Base-by-base conservation (phyloP, 1,140 invertebrate genomes). In the Varroa destructor region DNA sequence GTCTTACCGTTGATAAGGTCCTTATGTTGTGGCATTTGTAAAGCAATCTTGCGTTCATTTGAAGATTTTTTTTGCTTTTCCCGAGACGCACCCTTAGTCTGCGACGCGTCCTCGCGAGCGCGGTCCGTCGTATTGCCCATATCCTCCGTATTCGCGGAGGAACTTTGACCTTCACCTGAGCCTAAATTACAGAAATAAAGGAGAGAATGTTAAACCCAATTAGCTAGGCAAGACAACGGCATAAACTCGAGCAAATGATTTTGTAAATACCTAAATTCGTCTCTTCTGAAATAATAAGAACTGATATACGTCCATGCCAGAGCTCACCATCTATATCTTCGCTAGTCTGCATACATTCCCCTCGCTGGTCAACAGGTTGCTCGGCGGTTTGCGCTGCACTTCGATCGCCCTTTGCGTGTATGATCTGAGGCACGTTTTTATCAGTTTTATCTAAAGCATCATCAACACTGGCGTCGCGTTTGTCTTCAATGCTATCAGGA, bases 381-480 rank as follows among this genome's bases (percentile, higher is more conserved):
- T 78, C 75, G 25, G 74, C 77, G 6, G 75, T 75, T 54, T 76
- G 57, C 40, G 76, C 75, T 43, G 76, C 74, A 6, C 76, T 76
- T 25, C 75, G 76, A 43, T 37, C 43, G 1, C 71, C 51, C 36
- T 74, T 56, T n/a, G 54, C 56, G 6, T 73, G 14, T 10, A 37
- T n/a, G 1, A 70, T 14, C 42, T 73, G 43, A 72, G 70, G 55
- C 42, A 25, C n/a, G n/a, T 71, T 12, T 3, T 71, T 43, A 71
- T 71, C 55, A 4, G 12, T 55, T 54, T 12, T 14, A 42, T 42
- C 12, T 54, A 40, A 14, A 14, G 51, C 71, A 8, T 51, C 46
- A 8, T 51, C 46, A 51, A 51, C 8, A 51, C 46, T 51, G 46
- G 46, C 8, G 8, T 51, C 36, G 10, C 57, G 57, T 71, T 40